Base-by-base conservation (phyloP, 2,888 invertebrate species). In the Caenorhabditis sp. region DNA sequence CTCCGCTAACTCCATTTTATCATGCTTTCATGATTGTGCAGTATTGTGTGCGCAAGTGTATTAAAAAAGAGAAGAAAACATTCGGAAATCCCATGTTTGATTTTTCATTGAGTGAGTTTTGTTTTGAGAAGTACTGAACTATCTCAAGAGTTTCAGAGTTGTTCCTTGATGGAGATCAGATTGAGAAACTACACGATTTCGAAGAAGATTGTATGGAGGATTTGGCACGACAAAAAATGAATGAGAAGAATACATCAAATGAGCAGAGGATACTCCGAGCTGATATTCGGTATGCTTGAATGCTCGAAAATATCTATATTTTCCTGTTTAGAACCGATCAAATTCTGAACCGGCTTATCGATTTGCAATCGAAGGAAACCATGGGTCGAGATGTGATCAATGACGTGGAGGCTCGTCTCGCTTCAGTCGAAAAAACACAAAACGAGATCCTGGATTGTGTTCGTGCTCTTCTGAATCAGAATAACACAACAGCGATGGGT, bases 161-260 rank as follows among this genome's bases (percentile, higher is more conserved):
- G 3, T 89, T 88, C 31, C 56, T 88, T 56, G 79, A 76, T 10
- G 7, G 95, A 82, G 97, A 97, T 90, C 97, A 97, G 92, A 95
- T 97, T 93, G 97, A 98, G 92, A 95, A 97, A 74, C 93, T 98
- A 70, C 97, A 98, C 92, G 98, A 98, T 93, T 98, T 98, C 93
- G 98, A 98, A 58, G 86, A 98, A 92, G 97, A 98, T 92, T 97
- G 97, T 93, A 96, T 98, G 73, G 98, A 98, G 93, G 97, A 97
- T 41, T 96, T 96, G 93, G 93, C 93, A 85, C 95, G 96, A 87
- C 97, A 97, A 93, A 96, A 95, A 94, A 97, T 97, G 28, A 85
- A 84, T 54, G 82, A 87, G 68, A 91, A 92, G 75, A 91, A 92
- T 80, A 90, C 92, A 0, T 92, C 93, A 6, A 92, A 92, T 19